Percentiles rank a stretch among this genome's conserved stretches.
phyloP scores from a whole-genome alignment of 2,797 vertebrate species.

The Gymnoscopelus microlampas region DNA sequence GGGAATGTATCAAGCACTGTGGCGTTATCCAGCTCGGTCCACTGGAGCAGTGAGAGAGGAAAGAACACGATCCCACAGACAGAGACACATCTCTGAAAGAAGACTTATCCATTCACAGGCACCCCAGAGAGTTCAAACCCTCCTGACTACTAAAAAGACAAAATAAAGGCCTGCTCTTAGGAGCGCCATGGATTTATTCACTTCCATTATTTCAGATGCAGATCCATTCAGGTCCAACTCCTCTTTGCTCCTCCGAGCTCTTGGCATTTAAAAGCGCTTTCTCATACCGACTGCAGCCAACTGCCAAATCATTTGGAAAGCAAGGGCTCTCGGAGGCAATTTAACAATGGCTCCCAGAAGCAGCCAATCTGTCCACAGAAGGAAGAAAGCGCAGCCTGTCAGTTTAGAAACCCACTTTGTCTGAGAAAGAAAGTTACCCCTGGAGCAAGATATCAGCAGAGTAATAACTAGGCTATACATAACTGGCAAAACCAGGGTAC shows the following conservation, averaged over 20 bases:
- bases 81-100: slow-evolving; percentile 6
- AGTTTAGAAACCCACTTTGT: too few relatives aligned
- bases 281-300: slow-evolving; percentile 37
- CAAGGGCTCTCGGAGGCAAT: slow-evolving; percentile 25
- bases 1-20: background rate
- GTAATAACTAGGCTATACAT: too few relatives aligned
- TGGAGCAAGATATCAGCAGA: too few relatives aligned
- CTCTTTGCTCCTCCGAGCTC: slow-evolving; percentile 27
- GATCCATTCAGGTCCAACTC: slow-evolving; percentile 46
- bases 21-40: too few relatives aligned
- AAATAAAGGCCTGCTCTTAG: slow-evolving; percentile 12
- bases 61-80: background rate
- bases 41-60: too few relatives aligned
- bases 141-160: background rate
- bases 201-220: slow-evolving; percentile 45
- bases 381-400: too few relatives aligned
- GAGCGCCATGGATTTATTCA: slow-evolving; percentile 53
- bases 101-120: slow-evolving; percentile 19
- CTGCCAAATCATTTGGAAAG: slow-evolving; percentile 7
- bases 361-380: too few relatives aligned
- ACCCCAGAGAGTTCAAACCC: slow-evolving; percentile 9
- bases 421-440: too few relatives aligned
- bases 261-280: slow-evolving; percentile 63
- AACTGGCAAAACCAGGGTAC: too few relatives aligned
- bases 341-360: slow-evolving; percentile 11